Percentiles rank a stretch among this genome's conserved stretches.
Evolutionary conservation across 1,140 invertebrate species (phyloP).

Genomic region (Gonatopus flavifemur): DNA sequence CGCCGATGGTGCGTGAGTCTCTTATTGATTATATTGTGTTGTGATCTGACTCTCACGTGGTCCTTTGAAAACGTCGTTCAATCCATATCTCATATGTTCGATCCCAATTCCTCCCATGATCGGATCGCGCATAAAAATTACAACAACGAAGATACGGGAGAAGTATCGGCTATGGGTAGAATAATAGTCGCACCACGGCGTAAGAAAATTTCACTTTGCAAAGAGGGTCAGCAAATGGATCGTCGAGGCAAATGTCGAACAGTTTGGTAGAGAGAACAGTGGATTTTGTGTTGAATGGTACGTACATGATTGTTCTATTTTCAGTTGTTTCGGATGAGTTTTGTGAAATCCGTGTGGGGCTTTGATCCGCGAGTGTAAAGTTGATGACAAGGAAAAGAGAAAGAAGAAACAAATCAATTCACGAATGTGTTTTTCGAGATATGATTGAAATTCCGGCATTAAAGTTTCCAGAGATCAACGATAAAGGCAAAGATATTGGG

Average conservation of each 20-base stretch:
- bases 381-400: no score
- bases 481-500: no score
- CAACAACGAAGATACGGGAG: not conserved
- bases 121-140: not conserved
- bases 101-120: not conserved
- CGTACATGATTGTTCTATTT: no score
- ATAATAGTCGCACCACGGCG: conserved; percentile 37
- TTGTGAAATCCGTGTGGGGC: no score
- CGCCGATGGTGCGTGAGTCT: conserved; percentile 12
- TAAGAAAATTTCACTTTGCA: conserved; percentile 21
- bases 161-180: conserved; percentile 7
- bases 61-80: conserved; percentile 19
- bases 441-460: no score
- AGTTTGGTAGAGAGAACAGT: conserved; percentile 28
- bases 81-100: conserved; percentile 5
- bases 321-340: no score
- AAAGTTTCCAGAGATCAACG: no score
- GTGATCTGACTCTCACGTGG: conserved; percentile 17
- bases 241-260: conserved; percentile 38
- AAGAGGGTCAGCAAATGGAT: conserved; percentile 30
- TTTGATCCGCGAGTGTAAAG: no score
- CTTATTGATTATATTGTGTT: conserved; percentile 8
- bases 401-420: no score
- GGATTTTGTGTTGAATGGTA: no score
- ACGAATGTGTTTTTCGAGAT: no score